Conservation (phyloP, 2,113 vertebrate species). For the Notechis scutatus region DNA sequence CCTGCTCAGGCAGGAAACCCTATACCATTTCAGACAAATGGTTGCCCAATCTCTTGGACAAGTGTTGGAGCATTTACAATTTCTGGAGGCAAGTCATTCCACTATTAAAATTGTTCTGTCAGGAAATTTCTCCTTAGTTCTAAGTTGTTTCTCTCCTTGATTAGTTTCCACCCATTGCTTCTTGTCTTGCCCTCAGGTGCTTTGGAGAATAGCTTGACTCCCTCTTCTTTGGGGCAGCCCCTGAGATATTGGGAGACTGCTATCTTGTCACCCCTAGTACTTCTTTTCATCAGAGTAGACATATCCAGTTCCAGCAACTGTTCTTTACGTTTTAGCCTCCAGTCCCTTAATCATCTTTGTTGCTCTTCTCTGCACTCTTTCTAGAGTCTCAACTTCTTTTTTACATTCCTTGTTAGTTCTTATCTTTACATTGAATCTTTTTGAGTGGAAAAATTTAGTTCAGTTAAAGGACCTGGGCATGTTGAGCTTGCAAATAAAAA, state of each 20-base stretch:
- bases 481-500: background rate
- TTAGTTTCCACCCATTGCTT: background rate
- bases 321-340: too few species aligned
- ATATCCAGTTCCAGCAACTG: too few species aligned
- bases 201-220: background rate
- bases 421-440: too few species aligned
- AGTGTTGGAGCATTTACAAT: background rate
- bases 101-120: background rate
- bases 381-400: too few species aligned
- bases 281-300: too few species aligned
- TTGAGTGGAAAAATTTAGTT: background rate
- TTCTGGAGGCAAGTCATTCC: background rate
- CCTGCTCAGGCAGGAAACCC: too few species aligned
- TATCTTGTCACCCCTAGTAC: background rate
- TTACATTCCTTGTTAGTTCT: too few species aligned
- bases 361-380: too few species aligned
- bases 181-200: background rate
- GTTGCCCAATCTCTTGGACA: background rate
- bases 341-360: too few species aligned
- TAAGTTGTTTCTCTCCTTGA: background rate
- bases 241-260: background rate
- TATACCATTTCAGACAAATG: too few species aligned
- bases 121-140: background rate
- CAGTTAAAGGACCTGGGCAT: background rate
- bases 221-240: background rate